phyloP scores from a whole-genome alignment of 1,140 invertebrate genomes.

The Cotesia vestalis region DNA sequence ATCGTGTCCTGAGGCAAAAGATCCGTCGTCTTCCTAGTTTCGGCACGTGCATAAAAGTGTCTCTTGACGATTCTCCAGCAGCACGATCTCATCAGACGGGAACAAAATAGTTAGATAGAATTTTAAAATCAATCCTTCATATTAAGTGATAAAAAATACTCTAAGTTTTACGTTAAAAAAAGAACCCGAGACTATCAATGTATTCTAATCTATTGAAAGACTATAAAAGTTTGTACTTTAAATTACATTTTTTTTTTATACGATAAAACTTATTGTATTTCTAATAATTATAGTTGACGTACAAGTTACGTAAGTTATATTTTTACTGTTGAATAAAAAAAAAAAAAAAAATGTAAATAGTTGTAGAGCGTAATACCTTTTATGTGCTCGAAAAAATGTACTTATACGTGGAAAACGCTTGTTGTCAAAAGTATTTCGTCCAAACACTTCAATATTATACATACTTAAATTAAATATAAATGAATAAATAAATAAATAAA shows the following conservation, averaged over 20 bases:
- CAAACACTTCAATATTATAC: background rate
- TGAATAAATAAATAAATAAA: conserved; percentile 3
- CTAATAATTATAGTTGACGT: background rate
- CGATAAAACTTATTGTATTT: too few species aligned
- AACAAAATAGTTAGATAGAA: conserved; percentile 18
- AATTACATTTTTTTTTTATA: too few species aligned
- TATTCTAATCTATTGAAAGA: too few species aligned
- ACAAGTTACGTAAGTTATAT: conserved; percentile 35
- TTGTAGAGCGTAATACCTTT: conserved; percentile 4
- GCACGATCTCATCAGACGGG: conserved; percentile 21
- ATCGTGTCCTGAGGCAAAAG: conserved; percentile 34
- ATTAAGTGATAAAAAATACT: too few species aligned
- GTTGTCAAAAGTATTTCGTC: background rate
- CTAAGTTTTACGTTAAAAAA: too few species aligned
- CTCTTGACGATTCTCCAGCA: conserved; percentile 6
- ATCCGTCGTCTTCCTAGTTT: conserved; percentile 22
- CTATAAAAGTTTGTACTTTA: too few species aligned
- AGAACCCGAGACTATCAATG: too few species aligned
- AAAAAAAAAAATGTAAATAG: conserved; percentile 18
- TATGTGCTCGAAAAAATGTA: conserved; percentile 10
- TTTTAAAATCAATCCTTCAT: background rate
- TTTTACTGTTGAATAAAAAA: conserved; percentile 38
- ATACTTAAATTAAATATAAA: background rate
- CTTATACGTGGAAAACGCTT: background rate
- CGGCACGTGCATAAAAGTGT: conserved; percentile 2